Percentiles rank a stretch among this genome's conserved stretches.
Conservation (phyloP, 2,113 vertebrate genomes). For the Hoplias malabaricus region DNA sequence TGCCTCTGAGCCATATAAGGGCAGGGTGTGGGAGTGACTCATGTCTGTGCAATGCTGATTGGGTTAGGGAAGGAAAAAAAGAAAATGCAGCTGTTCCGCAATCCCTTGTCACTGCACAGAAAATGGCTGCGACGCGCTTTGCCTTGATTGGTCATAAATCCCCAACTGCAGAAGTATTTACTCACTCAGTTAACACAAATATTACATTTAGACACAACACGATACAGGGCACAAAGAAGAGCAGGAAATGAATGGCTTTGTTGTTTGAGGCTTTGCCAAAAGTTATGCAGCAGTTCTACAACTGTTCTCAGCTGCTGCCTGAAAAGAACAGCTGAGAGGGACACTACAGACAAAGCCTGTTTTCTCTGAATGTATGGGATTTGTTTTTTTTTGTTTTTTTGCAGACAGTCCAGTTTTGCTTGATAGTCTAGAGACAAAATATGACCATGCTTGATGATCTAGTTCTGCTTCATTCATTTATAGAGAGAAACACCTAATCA, state of each 20-base stretch:
- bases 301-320: slow-evolving; percentile 23
- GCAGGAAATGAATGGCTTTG: slow-evolving; percentile 12
- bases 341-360: not conserved
- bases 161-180: slow-evolving; percentile 5
- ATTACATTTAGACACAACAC: not conserved
- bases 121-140: slow-evolving; percentile 46
- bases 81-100: slow-evolving; percentile 44
- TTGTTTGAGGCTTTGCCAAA: not conserved
- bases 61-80: slow-evolving; percentile 26
- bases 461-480: not conserved
- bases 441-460: not conserved
- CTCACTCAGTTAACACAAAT: not conserved
- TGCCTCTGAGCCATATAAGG: slow-evolving; percentile 42
- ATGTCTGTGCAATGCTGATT: slow-evolving; percentile 47
- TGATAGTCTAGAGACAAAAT: not conserved
- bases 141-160: not conserved
- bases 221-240: not conserved
- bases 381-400: not conserved
- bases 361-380: not conserved
- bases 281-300: slow-evolving; percentile 13
- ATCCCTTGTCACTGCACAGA: slow-evolving; percentile 36
- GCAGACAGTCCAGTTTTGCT: not conserved
- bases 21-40: slow-evolving; percentile 51
- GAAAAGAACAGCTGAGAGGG: slow-evolving; percentile 2
- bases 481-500: not conserved